A percentile compares a stretch with the other conserved stretches of the same genome.
Evolutionary conservation across 2,113 vertebrate species (phyloP).

Genomic region (Himantopus leucocephalus): DNA sequence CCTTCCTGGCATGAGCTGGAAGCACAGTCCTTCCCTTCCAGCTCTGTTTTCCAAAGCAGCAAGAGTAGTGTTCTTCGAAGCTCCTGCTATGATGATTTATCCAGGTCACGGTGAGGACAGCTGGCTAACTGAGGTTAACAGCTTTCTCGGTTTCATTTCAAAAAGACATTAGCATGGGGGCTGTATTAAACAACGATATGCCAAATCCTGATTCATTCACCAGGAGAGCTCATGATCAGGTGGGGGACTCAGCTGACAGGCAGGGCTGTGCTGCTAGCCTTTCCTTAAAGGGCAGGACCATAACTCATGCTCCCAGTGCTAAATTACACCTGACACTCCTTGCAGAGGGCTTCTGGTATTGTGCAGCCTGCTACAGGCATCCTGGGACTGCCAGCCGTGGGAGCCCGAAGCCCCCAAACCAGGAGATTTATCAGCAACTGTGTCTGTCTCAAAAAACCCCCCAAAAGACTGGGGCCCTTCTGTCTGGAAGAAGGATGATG

Average conservation of each 20-base stretch:
- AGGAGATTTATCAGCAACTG: neutral
- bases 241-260: conserved; percentile 64
- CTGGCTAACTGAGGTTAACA: conserved; percentile 77
- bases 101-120: conserved; percentile 71
- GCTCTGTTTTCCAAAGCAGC: conserved; percentile 27
- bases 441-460: neutral
- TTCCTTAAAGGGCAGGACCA: conserved; percentile 67
- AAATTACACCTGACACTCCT: conserved; percentile 60
- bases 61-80: neutral
- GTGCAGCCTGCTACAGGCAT: neutral
- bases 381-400: neutral
- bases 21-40: neutral
- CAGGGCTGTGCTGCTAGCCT: conserved; percentile 60
- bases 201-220: conserved; percentile 75
- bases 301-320: conserved; percentile 62
- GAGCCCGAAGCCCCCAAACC: neutral
- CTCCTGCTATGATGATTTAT: conserved; percentile 71
- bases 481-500: neutral
- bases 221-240: conserved; percentile 59
- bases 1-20: neutral
- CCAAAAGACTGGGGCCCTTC: neutral
- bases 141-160: conserved; percentile 76
- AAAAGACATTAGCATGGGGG: conserved; percentile 74
- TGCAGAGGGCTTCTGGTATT: conserved; percentile 27
- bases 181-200: conserved; percentile 67